These are phyloP conservation scores for Drosophila kohkoa DNA, from an alignment of 1,140 invertebrate species.

Conservation along the genomic window DNA sequence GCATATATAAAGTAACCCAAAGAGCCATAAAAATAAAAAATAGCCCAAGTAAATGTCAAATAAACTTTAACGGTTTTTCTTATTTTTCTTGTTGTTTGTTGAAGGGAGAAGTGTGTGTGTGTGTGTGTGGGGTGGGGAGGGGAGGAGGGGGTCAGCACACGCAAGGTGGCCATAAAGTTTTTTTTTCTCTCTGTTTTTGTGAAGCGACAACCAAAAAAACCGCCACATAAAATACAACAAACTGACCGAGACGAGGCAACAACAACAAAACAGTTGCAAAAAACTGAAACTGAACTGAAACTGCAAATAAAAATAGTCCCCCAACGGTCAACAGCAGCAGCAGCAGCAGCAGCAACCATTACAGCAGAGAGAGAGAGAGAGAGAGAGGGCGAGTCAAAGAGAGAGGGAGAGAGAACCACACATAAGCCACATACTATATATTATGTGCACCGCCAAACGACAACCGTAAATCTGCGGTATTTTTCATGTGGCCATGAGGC, in stretches of 20 bases:
- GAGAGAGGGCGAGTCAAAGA: too few species aligned
- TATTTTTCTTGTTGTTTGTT: constrained; percentile 41
- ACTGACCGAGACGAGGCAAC: constrained; percentile 64
- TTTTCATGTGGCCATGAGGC: constrained; percentile 67
- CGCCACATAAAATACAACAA: constrained; percentile 67
- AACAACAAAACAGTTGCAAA: constrained; percentile 65
- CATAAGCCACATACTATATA: constrained; percentile 67
- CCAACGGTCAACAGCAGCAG: constrained; percentile 37
- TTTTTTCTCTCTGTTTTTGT: constrained; percentile 23
- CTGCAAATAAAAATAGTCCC: constrained; percentile 73
- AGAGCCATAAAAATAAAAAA: constrained; percentile 83
- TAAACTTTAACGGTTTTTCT: constrained; percentile 81
- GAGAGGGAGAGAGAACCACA: constrained; percentile 35
- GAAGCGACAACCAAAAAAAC: constrained; percentile 49
- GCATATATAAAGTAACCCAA: constrained; percentile 57
- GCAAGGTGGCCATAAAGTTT: constrained; percentile 61
- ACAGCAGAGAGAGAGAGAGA: not conserved
- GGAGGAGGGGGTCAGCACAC: constrained; percentile 28
- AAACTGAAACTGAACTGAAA: constrained; percentile 63
- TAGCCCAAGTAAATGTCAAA: constrained; percentile 83
- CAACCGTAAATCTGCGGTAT: constrained; percentile 81
- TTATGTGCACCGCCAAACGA: constrained; percentile 74
- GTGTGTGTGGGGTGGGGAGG: not conserved
- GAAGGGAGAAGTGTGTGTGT: not conserved
- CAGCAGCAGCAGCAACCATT: not conserved